phyloP scores from a whole-genome alignment of 2,113 vertebrate species.

The Phyllostomus hastatus region DNA sequence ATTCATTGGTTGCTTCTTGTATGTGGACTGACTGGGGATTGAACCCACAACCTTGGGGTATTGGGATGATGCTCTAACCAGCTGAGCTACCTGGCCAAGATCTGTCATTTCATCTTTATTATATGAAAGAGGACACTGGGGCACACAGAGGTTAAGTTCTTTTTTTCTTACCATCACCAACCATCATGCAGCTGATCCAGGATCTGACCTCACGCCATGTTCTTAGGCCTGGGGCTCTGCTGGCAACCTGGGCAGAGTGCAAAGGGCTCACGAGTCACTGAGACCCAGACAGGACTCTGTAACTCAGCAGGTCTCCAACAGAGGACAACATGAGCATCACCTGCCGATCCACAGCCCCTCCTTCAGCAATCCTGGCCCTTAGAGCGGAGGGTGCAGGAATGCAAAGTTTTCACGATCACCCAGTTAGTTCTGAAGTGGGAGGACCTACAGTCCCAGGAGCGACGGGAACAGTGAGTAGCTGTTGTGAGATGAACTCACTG shows the following conservation, averaged over 20 bases:
- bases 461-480: background rate
- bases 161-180: background rate
- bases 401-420: no score
- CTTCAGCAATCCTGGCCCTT: background rate
- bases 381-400: background rate
- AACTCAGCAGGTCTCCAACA: background rate
- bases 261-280: background rate
- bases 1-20: background rate
- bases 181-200: background rate
- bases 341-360: background rate
- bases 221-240: background rate
- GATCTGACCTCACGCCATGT: background rate
- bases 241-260: background rate
- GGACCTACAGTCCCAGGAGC: background rate
- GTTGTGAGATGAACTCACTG: background rate
- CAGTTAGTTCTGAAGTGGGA: background rate
- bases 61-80: background rate
- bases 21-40: background rate
- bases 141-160: background rate
- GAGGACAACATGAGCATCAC: background rate
- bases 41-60: background rate
- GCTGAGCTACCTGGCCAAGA: background rate
- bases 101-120: background rate
- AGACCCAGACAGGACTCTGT: background rate
- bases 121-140: background rate